Percentiles rank a stretch among this genome's conserved stretches.
These are phyloP conservation scores for Heteropelma amictum DNA, from an alignment of 2,888 invertebrate species.

Conservation along the genomic window DNA sequence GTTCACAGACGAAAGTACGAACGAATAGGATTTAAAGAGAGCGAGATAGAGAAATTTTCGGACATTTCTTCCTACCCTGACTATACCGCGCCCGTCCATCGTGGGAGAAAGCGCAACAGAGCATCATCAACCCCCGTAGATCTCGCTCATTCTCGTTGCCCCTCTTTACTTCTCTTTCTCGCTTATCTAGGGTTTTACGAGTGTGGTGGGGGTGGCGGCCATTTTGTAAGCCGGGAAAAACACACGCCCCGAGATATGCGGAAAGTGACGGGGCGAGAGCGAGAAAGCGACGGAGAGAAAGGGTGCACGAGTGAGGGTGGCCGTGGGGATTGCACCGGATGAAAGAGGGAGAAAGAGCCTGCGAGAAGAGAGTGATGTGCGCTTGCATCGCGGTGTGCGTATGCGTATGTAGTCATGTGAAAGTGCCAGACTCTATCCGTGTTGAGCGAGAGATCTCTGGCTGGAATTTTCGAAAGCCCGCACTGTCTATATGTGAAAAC, in stretches of 20 bases:
- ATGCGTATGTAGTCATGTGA: not conserved
- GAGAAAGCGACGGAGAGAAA: slow-evolving; percentile 48
- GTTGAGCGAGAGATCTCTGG: slow-evolving; percentile 36
- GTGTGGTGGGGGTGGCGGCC: slow-evolving; percentile 74
- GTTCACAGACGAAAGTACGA: slow-evolving; percentile 65
- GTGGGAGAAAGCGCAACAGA: slow-evolving; percentile 39
- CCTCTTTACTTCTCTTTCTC: slow-evolving; percentile 44
- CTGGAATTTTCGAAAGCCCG: slow-evolving; percentile 49
- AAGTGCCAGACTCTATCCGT: slow-evolving; percentile 13
- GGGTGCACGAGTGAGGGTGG: slow-evolving; percentile 34
- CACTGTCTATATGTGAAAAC: slow-evolving; percentile 19
- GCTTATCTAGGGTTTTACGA: slow-evolving; percentile 41
- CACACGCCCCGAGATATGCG: slow-evolving; percentile 75
- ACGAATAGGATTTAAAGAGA: slow-evolving; percentile 76
- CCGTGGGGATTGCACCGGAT: slow-evolving; percentile 19
- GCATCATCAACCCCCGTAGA: slow-evolving; percentile 24
- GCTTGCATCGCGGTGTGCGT: not conserved
- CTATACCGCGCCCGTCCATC: slow-evolving; percentile 18
- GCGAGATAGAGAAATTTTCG: slow-evolving; percentile 76
- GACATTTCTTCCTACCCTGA: slow-evolving; percentile 58
- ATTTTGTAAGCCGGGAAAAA: slow-evolving; percentile 77
- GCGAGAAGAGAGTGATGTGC: slow-evolving; percentile 41
- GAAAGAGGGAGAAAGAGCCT: slow-evolving; percentile 51
- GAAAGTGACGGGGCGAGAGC: slow-evolving; percentile 55
- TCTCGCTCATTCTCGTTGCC: not conserved